Percentiles rank a stretch among this genome's conserved stretches.
Evolutionary conservation across 2,888 invertebrate genomes (phyloP).

Genomic region (Drosophila tanythrix): DNA sequence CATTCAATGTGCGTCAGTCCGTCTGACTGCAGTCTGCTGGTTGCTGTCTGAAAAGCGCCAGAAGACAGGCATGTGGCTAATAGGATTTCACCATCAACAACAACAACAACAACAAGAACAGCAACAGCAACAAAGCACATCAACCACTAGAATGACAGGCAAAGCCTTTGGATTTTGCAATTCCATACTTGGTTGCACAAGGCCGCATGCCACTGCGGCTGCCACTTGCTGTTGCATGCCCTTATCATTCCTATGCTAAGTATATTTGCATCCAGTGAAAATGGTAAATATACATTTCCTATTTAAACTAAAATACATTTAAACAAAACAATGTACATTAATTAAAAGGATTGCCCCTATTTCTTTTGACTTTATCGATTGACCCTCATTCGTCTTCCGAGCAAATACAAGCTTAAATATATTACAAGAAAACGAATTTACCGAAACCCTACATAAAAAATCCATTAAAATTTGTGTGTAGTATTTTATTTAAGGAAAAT

Average conservation of each 20-base stretch:
- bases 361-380: neutral
- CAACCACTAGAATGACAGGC: constrained; percentile 40
- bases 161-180: constrained; percentile 61
- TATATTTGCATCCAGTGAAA: constrained; percentile 16
- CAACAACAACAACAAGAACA: constrained; percentile 17
- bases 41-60: constrained; percentile 57
- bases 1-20: constrained; percentile 42
- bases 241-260: constrained; percentile 35
- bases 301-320: neutral
- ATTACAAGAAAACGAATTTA: neutral
- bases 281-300: neutral
- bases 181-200: constrained; percentile 69
- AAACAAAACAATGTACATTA: neutral
- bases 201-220: constrained; percentile 41
- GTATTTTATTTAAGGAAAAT: neutral
- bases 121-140: constrained; percentile 21
- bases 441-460: neutral
- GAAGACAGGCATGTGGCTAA: constrained; percentile 73
- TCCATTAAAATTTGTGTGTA: neutral
- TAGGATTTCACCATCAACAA: constrained; percentile 64
- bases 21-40: constrained; percentile 14
- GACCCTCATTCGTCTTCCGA: neutral
- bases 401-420: neutral
- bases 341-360: neutral
- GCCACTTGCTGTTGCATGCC: constrained; percentile 58